Conservation (phyloP, 1,140 invertebrate species). For the Aphelinus certus region DNA sequence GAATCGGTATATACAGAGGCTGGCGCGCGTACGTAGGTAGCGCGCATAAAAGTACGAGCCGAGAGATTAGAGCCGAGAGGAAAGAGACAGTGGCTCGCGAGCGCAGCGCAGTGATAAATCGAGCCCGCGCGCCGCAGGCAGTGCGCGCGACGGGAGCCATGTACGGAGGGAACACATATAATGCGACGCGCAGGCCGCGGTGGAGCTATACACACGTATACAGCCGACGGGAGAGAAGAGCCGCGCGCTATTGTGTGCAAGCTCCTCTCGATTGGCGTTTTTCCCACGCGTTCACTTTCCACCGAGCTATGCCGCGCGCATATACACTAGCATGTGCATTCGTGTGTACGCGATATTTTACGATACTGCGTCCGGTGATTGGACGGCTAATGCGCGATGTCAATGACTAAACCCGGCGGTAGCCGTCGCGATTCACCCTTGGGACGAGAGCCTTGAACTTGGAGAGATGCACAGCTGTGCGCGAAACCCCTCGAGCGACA, state of each 20-base stretch:
- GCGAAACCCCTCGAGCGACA: too few relatives aligned
- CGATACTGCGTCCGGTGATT: neutral
- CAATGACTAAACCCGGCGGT: neutral
- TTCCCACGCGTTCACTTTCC: conserved; percentile 34
- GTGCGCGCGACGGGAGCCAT: neutral
- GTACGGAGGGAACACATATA: neutral
- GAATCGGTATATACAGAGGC: too few relatives aligned
- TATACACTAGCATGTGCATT: neutral
- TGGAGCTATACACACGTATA: neutral
- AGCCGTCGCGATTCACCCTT: too few relatives aligned
- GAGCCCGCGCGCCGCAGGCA: too few relatives aligned
- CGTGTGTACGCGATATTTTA: neutral
- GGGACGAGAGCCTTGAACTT: too few relatives aligned
- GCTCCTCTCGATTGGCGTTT: neutral
- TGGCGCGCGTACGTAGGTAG: too few relatives aligned
- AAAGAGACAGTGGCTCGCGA: too few relatives aligned
- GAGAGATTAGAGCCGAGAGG: too few relatives aligned
- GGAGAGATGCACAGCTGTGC: too few relatives aligned
- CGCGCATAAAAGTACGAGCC: too few relatives aligned
- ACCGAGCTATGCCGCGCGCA: neutral
- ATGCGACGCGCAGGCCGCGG: neutral
- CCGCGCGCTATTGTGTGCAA: too few relatives aligned
- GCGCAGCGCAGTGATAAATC: too few relatives aligned
- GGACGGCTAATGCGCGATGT: neutral
- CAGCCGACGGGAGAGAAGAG: neutral